Evolutionary conservation across 2,888 invertebrate species (phyloP).

Genomic region (Pegoplata infirma): DNA sequence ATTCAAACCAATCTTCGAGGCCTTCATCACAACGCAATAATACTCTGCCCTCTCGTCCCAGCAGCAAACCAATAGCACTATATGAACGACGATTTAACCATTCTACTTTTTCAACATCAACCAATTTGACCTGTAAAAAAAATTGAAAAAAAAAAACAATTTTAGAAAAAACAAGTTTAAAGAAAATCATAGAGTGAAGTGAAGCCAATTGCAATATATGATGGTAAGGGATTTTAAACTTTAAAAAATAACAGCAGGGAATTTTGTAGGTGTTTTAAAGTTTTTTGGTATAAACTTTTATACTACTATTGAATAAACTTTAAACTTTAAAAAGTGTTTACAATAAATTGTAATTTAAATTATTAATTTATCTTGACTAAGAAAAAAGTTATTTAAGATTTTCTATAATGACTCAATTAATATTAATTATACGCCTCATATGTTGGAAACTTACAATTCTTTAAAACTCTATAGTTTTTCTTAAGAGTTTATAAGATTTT

Average conservation of each 20-base stretch:
- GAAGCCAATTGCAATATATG: constrained; percentile 2
- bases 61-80: constrained; percentile 81
- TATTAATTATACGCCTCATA: constrained; percentile 1
- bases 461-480: background rate
- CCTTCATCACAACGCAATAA: constrained; percentile 79
- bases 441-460: background rate
- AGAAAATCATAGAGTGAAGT: background rate
- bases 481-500: background rate
- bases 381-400: background rate
- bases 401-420: background rate
- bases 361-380: background rate
- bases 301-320: background rate
- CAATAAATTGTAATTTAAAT: constrained; percentile 14
- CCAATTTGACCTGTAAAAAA: constrained; percentile 79
- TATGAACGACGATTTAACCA: constrained; percentile 84
- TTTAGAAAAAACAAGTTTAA: constrained; percentile 2
- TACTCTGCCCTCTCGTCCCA: constrained; percentile 79
- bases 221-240: background rate
- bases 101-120: constrained; percentile 83
- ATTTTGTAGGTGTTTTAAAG: background rate
- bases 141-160: constrained; percentile 19
- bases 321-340: constrained; percentile 2
- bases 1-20: constrained; percentile 83
- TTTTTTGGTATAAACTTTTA: background rate
- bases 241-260: too few relatives aligned